Evolutionary conservation across 2,113 vertebrate species (phyloP), one percentile per base, ranked within the genome.

Genomic region (Phalacrocorax pelagicus): DNA sequence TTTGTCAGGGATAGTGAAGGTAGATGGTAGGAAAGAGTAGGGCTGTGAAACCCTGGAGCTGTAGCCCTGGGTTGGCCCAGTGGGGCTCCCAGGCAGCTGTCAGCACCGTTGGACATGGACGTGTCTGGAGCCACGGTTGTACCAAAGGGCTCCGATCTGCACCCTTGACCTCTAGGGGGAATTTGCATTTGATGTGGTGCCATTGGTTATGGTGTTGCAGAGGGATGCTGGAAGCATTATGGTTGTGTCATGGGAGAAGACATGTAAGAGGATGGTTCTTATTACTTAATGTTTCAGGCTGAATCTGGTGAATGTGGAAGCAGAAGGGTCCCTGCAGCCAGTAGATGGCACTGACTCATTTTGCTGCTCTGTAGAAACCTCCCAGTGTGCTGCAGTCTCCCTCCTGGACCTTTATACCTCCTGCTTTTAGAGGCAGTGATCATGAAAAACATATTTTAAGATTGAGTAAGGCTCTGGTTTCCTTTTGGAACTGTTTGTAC

Each of bases 341-440:
- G 92, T 54, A 98, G 98, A 47, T 94, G 98, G 95, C 97, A 97
- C 97, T 86, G 94, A 86, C 20, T 92, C 74, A n/a, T 95, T 67
- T 57, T 12, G 1, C 90, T 57, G 93, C 52, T 46, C 87, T 5
- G 3, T 10, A 30, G 59, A 27, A 32, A 11, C 52, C 42, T 54
- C 67, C 55, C 52, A 14, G 42, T 6, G 26, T 2, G 71, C 79
- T 15, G 72, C 86, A 7, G 49, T 32, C 57, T 30, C 57, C n/a
- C 15, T 17, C 57, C 47, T 62, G 63, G 34, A 81, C 74, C 59
- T 63, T 59, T 34, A 21, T 19, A 22, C 85, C 79, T 80, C 32
- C 94, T 90, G 86, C 84, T 23, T 90, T 94, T 17, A 61, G 73
- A 78, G 94, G 79, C 66, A 17, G 74, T 2, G 36, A 36, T 57